These are phyloP conservation scores for Oryzias dopingdopingensis DNA, from an alignment of 2,797 vertebrate species.

Conservation along the genomic window DNA sequence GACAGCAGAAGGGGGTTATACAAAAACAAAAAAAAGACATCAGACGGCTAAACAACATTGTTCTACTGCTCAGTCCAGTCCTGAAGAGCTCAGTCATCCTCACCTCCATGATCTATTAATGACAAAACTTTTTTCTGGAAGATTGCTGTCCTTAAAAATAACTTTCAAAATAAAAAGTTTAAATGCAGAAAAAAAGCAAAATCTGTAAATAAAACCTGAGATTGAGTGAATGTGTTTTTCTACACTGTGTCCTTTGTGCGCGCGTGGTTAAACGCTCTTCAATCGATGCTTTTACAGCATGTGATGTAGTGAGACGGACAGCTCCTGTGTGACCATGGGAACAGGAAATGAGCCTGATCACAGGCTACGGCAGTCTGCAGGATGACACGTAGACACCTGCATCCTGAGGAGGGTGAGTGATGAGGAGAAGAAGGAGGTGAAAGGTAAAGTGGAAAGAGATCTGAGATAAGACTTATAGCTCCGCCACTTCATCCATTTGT, in stretches of 20 bases:
- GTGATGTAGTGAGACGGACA: slow-evolving; percentile 50
- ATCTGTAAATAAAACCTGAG: neutral
- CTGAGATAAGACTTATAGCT: slow-evolving; percentile 3
- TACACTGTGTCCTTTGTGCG: slow-evolving; percentile 4
- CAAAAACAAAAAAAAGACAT: too few relatives aligned
- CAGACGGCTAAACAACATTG: too few relatives aligned
- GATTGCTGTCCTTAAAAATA: too few relatives aligned
- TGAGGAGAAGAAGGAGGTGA: slow-evolving; percentile 1
- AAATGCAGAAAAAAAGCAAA: too few relatives aligned
- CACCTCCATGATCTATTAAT: too few relatives aligned
- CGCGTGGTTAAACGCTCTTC: slow-evolving; percentile 11
- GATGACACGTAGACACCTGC: slow-evolving; percentile 40
- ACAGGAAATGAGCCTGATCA: slow-evolving; percentile 59
- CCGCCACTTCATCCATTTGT: slow-evolving; percentile 19
- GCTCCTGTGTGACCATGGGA: slow-evolving; percentile 67
- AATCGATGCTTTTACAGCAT: slow-evolving; percentile 48
- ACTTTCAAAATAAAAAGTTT: too few relatives aligned
- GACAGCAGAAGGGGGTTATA: too few relatives aligned
- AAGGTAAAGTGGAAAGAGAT: slow-evolving; percentile 13
- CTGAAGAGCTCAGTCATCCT: too few relatives aligned
- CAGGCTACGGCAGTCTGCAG: slow-evolving; percentile 33
- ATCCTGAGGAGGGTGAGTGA: slow-evolving; percentile 37
- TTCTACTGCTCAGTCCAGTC: too few relatives aligned
- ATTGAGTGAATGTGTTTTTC: neutral
- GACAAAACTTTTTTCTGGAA: too few relatives aligned